These are phyloP conservation scores for Coleophora flavipennella DNA, from an alignment of 2,888 invertebrate species.

Conservation along the genomic window DNA sequence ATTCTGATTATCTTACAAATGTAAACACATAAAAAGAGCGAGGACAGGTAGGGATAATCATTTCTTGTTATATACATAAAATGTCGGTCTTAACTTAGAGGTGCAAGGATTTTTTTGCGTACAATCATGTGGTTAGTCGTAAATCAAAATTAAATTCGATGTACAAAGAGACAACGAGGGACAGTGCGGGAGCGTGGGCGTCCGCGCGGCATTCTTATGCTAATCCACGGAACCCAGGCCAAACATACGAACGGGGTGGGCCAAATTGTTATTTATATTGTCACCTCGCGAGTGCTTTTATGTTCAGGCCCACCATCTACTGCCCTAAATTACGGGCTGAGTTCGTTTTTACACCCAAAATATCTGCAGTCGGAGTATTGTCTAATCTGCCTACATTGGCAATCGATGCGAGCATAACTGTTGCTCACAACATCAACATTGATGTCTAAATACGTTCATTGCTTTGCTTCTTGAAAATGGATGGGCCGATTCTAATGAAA, in stretches of 20 bases:
- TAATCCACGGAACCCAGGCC: constrained; percentile 52
- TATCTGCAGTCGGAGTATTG: neutral
- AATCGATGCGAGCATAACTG: constrained; percentile 3
- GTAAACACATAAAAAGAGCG: no score
- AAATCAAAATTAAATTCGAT: constrained; percentile 72
- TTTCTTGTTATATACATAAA: no score
- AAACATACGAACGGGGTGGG: constrained; percentile 64
- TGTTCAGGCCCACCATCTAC: constrained; percentile 40
- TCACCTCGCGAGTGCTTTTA: constrained; percentile 59
- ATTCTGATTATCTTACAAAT: no score
- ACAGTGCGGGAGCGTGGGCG: constrained; percentile 59
- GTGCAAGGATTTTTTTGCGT: constrained; percentile 42
- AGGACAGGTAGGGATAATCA: neutral
- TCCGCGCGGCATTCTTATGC: constrained; percentile 68
- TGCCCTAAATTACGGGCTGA: constrained; percentile 47
- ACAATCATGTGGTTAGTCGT: constrained; percentile 59
- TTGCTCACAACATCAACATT: no score
- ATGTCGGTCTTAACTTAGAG: constrained; percentile 10
- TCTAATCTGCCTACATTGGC: constrained; percentile 2
- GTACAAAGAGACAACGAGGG: constrained; percentile 66
- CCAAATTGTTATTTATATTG: constrained; percentile 73
- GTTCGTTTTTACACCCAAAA: constrained; percentile 25
- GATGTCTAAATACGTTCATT: no score
- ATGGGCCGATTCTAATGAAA: no score
- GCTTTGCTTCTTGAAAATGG: no score